phyloP scores from a whole-genome alignment of 2,888 invertebrate species.

The Scaeva pyrastri region DNA sequence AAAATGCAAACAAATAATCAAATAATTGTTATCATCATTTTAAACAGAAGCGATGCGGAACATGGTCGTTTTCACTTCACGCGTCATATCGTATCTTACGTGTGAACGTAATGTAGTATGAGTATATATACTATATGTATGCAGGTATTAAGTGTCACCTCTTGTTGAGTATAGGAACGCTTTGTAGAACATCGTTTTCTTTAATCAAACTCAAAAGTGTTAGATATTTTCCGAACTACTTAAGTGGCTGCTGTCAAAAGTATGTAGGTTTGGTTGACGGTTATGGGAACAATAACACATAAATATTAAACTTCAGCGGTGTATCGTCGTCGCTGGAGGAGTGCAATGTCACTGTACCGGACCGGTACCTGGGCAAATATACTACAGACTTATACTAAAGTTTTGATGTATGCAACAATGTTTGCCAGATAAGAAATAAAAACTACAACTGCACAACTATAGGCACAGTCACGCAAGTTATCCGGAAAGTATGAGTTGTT shows the following conservation, averaged over 20 bases:
- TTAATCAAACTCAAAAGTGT: conserved; percentile 52
- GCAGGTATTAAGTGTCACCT: conserved; percentile 2
- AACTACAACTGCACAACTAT: conserved; percentile 9
- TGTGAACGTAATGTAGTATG: not conserved
- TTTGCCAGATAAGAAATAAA: conserved; percentile 30
- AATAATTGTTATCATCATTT: conserved; percentile 15
- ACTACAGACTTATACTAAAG: conserved; percentile 5
- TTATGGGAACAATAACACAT: conserved; percentile 24
- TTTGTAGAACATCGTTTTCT: conserved; percentile 54
- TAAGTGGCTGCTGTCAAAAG: conserved; percentile 30
- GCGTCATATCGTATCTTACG: not conserved
- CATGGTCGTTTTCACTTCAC: conserved; percentile 44
- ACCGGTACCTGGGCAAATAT: conserved; percentile 45
- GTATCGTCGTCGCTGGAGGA: conserved; percentile 48
- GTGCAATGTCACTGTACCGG: conserved; percentile 54
- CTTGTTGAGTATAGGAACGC: conserved; percentile 29
- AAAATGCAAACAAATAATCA: conserved; percentile 8
- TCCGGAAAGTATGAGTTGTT: conserved; percentile 11
- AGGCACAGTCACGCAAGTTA: conserved; percentile 64
- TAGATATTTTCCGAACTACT: conserved; percentile 47
- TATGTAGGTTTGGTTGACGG: conserved; percentile 5
- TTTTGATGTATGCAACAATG: conserved; percentile 51
- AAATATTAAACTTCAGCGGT: conserved; percentile 25
- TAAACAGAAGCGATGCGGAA: conserved; percentile 41
- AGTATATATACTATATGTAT: too few relatives aligned